Conservation (phyloP, 2,888 invertebrate genomes). For the Nowickia ferox region DNA sequence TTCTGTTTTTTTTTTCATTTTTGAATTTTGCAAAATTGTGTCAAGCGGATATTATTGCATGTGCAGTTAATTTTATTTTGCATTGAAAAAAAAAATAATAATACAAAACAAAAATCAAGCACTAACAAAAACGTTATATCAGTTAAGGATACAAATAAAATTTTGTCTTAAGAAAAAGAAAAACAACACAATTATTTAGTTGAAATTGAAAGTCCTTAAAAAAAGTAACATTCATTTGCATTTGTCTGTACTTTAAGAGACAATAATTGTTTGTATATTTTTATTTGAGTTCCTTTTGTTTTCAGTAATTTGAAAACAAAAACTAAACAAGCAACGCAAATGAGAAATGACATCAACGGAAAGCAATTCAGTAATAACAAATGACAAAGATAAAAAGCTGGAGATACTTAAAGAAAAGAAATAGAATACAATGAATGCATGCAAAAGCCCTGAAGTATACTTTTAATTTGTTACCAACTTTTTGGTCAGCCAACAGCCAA, state of each 20-base stretch:
- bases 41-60: slow-evolving; percentile 73
- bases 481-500: neutral
- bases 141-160: slow-evolving; percentile 9
- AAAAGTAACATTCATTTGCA: slow-evolving; percentile 10
- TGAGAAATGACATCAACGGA: neutral
- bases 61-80: slow-evolving; percentile 64
- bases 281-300: slow-evolving; percentile 11
- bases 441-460: slow-evolving; percentile 27
- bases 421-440: neutral
- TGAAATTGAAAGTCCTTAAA: neutral
- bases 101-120: neutral
- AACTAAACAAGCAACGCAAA: neutral
- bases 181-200: neutral
- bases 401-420: slow-evolving; percentile 18
- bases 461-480: slow-evolving; percentile 31
- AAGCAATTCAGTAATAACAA: slow-evolving; percentile 27
- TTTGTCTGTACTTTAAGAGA: slow-evolving; percentile 3
- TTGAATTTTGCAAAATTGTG: slow-evolving; percentile 63
- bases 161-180: neutral
- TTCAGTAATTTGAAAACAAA: neutral
- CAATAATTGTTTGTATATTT: slow-evolving; percentile 39
- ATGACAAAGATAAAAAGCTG: slow-evolving; percentile 38
- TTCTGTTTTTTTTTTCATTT: slow-evolving; percentile 26
- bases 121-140: slow-evolving; percentile 10
- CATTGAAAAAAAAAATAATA: slow-evolving; percentile 5